Percentiles rank a stretch among this genome's conserved stretches.
Conservation (phyloP, 2,113 vertebrate species). For the Kobus ellipsiprymnus region DNA sequence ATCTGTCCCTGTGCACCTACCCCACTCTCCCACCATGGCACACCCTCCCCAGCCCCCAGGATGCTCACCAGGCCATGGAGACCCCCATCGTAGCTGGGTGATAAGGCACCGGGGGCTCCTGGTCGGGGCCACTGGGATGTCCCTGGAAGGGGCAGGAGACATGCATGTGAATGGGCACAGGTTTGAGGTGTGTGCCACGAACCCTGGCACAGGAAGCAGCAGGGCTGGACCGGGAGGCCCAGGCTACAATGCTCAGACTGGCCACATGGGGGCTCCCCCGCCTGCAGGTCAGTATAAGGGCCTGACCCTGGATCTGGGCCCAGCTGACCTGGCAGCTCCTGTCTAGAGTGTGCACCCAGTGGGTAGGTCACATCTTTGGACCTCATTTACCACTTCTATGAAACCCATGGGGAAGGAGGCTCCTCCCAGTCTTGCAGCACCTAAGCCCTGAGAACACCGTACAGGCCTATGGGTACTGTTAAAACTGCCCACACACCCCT, state of each 20-base stretch:
- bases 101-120: slow-evolving; percentile 89
- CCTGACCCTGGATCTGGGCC: background rate
- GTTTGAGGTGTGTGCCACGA: fast-evolving
- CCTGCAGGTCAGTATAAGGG: background rate
- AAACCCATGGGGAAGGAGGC: background rate
- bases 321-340: background rate
- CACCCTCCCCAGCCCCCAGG: background rate
- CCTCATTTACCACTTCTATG: background rate
- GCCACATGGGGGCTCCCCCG: background rate
- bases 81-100: slow-evolving; percentile 93
- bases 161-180: fast-evolving
- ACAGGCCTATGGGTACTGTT: background rate
- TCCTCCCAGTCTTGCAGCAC: background rate
- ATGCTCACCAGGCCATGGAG: slow-evolving; percentile 91
- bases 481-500: background rate
- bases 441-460: background rate
- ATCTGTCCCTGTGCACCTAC: background rate
- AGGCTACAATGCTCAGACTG: fast-evolving
- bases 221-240: no score
- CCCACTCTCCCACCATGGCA: fast-evolving
- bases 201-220: background rate
- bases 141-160: slow-evolving; percentile 70
- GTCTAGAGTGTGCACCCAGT: background rate
- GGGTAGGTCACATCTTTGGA: background rate
- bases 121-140: slow-evolving; percentile 94